Conservation (phyloP, 2,888 invertebrate genomes). For the Acanthosoma haemorrhoidale region DNA sequence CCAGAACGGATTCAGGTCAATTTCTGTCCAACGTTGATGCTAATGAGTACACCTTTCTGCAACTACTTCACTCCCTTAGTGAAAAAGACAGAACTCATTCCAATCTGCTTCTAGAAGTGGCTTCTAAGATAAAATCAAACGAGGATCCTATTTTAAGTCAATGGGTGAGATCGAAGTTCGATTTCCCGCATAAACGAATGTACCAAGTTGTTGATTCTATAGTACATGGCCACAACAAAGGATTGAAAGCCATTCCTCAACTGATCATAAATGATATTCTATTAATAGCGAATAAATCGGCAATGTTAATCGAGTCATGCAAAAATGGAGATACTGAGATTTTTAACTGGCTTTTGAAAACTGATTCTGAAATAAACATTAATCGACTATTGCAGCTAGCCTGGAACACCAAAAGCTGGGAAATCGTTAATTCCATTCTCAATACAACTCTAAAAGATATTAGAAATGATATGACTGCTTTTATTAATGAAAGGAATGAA, state of each 20-base stretch:
- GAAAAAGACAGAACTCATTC: neutral
- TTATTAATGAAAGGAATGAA: neutral
- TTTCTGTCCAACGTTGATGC: neutral
- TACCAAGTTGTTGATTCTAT: neutral
- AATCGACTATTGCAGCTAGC: neutral
- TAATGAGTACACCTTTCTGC: neutral
- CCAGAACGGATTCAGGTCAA: neutral
- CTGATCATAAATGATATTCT: neutral
- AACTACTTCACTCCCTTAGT: neutral
- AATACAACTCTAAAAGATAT: no score
- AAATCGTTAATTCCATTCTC: no score
- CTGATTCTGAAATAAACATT: neutral
- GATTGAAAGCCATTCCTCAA: neutral
- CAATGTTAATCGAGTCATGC: neutral
- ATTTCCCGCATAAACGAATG: neutral
- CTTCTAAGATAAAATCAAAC: neutral
- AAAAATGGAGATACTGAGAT: neutral
- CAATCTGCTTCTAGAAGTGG: neutral
- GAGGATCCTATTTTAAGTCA: neutral
- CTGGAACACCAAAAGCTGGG: neutral
- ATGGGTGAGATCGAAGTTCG: neutral
- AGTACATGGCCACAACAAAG: neutral
- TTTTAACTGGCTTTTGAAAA: neutral
- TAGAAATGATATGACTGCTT: neutral
- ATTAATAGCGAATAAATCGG: neutral